phyloP scores from a whole-genome alignment of 2,113 vertebrate species.

The Bagarius yarrelli region DNA sequence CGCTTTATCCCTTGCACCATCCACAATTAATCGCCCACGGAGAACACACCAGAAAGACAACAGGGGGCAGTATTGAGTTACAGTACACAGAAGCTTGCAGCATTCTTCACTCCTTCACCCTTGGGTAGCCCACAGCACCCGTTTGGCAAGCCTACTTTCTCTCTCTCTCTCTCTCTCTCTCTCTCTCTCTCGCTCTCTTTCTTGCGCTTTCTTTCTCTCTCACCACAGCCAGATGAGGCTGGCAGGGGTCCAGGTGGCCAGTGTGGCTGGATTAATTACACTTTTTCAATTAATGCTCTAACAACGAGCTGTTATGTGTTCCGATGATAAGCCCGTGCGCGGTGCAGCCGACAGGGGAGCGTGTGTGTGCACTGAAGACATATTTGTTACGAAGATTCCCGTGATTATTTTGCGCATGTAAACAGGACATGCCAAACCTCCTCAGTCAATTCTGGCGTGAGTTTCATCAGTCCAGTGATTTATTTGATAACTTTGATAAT shows the following conservation, averaged over 20 bases:
- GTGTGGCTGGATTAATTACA: conserved; percentile 79
- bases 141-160: conserved; percentile 13
- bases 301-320: conserved; percentile 75
- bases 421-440: background rate
- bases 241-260: conserved; percentile 72
- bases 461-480: background rate
- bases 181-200: background rate
- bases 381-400: conserved; percentile 31
- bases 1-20: background rate
- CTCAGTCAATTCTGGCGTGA: background rate
- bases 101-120: conserved; percentile 26
- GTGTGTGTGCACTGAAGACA: conserved; percentile 44
- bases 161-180: conserved; percentile 17
- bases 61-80: conserved; percentile 78
- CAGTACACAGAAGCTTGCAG: conserved; percentile 29
- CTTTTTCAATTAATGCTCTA: conserved; percentile 81
- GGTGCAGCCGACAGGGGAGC: conserved; percentile 50
- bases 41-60: conserved; percentile 48
- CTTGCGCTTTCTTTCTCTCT: conserved; percentile 16
- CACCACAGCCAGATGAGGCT: conserved; percentile 55
- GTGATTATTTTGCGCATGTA: conserved; percentile 40
- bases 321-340: conserved; percentile 73
- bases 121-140: conserved; percentile 9
- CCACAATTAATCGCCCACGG: background rate
- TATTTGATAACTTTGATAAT: conserved; percentile 49